A percentile compares a stretch with the other conserved stretches of the same genome.
Evolutionary conservation across 1,140 invertebrate species (phyloP).

Genomic region (Telenomus remus): DNA sequence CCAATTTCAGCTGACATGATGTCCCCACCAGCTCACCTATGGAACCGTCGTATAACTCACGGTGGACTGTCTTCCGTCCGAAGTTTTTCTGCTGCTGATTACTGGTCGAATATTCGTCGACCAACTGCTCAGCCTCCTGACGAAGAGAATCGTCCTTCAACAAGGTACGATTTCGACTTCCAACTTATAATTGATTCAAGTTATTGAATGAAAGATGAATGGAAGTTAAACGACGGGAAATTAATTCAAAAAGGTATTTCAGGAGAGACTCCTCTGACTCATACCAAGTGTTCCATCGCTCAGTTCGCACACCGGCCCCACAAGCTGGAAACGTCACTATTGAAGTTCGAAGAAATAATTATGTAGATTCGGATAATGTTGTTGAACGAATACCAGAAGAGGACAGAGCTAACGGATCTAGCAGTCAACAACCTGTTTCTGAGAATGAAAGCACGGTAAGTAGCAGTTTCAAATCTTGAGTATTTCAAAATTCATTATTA

Average conservation of each 20-base stretch:
- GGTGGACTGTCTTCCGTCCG: constrained; percentile 23
- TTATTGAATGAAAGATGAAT: too few relatives aligned
- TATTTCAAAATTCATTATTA: too few relatives aligned
- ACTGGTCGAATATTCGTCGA: constrained; percentile 13
- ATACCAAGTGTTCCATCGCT: constrained; percentile 8
- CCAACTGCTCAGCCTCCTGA: background rate
- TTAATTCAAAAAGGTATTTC: background rate
- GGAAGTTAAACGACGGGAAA: too few relatives aligned
- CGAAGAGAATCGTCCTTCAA: too few relatives aligned
- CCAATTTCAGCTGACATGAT: constrained; percentile 33
- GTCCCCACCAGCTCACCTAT: constrained; percentile 40
- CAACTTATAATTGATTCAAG: too few relatives aligned
- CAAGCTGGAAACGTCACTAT: constrained; percentile 51
- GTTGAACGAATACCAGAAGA: constrained; percentile 52
- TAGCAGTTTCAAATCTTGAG: background rate
- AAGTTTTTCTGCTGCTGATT: background rate
- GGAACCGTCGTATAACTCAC: constrained; percentile 53
- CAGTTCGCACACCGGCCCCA: constrained; percentile 10
- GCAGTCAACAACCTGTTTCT: constrained; percentile 13
- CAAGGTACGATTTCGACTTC: too few relatives aligned
- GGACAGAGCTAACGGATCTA: constrained; percentile 1
- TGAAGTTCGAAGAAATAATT: constrained; percentile 59
- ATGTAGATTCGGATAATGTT: constrained; percentile 44
- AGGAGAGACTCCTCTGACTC: constrained; percentile 24
- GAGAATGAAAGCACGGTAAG: constrained; percentile 70